These are phyloP conservation scores for Pteronura brasiliensis DNA, from an alignment of 2,113 vertebrate species.

Conservation along the genomic window DNA sequence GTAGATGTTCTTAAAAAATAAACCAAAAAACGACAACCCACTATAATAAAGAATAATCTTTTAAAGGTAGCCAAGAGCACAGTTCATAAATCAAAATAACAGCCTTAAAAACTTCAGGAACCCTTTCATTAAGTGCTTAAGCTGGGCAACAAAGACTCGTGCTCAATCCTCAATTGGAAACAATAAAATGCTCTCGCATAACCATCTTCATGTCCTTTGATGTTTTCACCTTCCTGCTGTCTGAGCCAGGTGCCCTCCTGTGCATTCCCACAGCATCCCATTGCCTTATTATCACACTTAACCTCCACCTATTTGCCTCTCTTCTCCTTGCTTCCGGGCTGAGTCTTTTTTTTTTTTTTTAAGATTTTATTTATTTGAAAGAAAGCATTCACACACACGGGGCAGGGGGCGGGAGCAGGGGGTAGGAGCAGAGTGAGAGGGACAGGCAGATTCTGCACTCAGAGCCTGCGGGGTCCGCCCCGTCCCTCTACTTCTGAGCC, in stretches of 20 bases:
- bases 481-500: background rate
- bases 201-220: background rate
- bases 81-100: conserved; percentile 45
- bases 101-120: background rate
- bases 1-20: background rate
- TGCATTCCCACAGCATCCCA: accelerated
- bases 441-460: background rate
- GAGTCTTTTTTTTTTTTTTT: background rate
- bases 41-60: background rate
- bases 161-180: conserved; percentile 1
- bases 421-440: background rate
- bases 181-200: conserved; percentile 46
- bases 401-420: background rate
- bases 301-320: background rate
- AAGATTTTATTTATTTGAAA: background rate
- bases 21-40: background rate
- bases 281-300: background rate
- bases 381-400: accelerated
- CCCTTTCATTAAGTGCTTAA: conserved; percentile 33
- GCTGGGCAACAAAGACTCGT: background rate
- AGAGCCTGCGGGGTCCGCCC: accelerated
- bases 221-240: conserved; percentile 16
- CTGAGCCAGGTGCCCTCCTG: background rate
- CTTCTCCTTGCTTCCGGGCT: background rate
- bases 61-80: background rate